Percentiles rank a stretch among this genome's conserved stretches.
These are phyloP conservation scores for Thaleichthys pacificus DNA, from an alignment of 2,797 vertebrate genomes.

Conservation along the genomic window DNA sequence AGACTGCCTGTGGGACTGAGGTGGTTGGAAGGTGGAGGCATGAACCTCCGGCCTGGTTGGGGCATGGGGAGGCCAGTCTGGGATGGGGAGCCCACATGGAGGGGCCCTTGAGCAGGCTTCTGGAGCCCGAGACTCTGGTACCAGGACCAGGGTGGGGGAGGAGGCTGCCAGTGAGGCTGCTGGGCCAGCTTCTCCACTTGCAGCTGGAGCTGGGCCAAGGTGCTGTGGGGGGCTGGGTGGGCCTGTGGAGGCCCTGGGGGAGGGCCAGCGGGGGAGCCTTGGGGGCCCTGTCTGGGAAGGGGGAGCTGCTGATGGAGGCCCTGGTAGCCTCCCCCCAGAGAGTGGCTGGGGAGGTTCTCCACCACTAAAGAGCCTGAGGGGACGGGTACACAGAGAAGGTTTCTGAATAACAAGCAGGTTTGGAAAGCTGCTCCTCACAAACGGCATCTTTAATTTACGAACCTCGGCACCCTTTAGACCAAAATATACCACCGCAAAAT, in stretches of 20 bases:
- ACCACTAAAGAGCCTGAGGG: slow-evolving; percentile 67
- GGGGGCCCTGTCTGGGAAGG: slow-evolving; percentile 42
- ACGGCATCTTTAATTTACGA: not conserved
- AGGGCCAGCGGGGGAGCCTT: slow-evolving; percentile 49
- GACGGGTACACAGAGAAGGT: slow-evolving; percentile 26
- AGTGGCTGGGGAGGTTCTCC: slow-evolving; percentile 58
- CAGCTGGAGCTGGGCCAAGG: slow-evolving; percentile 71
- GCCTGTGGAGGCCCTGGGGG: slow-evolving; percentile 37
- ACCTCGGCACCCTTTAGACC: not conserved
- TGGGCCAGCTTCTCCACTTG: slow-evolving; percentile 70
- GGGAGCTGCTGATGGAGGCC: slow-evolving; percentile 53
- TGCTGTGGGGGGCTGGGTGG: slow-evolving; percentile 42
- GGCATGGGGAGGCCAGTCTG: slow-evolving; percentile 32
- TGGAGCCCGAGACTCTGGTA: slow-evolving; percentile 61
- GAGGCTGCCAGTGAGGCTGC: slow-evolving; percentile 49
- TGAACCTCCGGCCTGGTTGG: slow-evolving; percentile 53
- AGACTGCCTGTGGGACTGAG: slow-evolving; percentile 52
- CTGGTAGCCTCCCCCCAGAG: slow-evolving; percentile 54
- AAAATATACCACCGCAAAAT: not conserved
- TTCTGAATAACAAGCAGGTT: slow-evolving; percentile 44
- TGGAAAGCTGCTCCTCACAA: slow-evolving; percentile 17
- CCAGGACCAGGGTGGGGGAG: slow-evolving; percentile 56
- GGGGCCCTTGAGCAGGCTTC: slow-evolving; percentile 38
- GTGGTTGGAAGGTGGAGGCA: slow-evolving; percentile 45
- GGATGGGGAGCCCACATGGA: slow-evolving; percentile 46